Percentiles rank a stretch among this genome's conserved stretches.
Conservation (phyloP, 1,140 invertebrate species). For the Probaryconus sp. region DNA sequence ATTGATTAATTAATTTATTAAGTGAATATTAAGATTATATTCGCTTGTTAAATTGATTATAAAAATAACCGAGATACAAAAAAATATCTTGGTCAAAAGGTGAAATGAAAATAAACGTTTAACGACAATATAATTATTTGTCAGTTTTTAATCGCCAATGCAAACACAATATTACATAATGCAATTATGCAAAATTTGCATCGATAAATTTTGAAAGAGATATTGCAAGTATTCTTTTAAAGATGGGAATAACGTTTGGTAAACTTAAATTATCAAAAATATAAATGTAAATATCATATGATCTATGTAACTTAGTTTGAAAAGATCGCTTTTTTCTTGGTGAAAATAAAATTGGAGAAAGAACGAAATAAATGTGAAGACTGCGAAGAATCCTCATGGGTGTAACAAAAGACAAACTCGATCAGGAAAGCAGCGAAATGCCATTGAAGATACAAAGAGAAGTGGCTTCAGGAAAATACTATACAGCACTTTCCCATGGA, state of each 20-base stretch:
- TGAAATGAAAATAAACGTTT: no score
- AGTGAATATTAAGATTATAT: no score
- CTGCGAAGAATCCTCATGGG: slow-evolving; percentile 41
- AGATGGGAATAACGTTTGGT: background rate
- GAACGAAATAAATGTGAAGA: slow-evolving; percentile 52
- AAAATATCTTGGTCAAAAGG: no score
- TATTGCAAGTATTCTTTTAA: no score
- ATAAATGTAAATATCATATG: slow-evolving; percentile 47
- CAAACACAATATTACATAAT: no score
- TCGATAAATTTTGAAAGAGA: no score
- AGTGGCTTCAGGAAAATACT: slow-evolving; percentile 37
- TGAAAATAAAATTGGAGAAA: slow-evolving; percentile 39
- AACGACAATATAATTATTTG: no score
- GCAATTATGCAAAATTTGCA: no score
- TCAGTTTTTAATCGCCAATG: no score
- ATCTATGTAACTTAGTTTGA: slow-evolving; percentile 43
- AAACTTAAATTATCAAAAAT: slow-evolving; percentile 20
- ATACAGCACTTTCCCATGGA: slow-evolving; percentile 24
- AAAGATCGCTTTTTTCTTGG: slow-evolving; percentile 24
- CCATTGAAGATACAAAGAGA: slow-evolving; percentile 49
- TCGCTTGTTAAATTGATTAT: no score
- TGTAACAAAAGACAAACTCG: slow-evolving; percentile 58
- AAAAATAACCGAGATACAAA: no score
- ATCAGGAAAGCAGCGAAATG: slow-evolving; percentile 56
- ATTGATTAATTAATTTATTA: no score